Evolutionary conservation across 2,888 invertebrate species (phyloP), one percentile per base, ranked within the genome.

Genomic region (Stomorhina lunata): DNA sequence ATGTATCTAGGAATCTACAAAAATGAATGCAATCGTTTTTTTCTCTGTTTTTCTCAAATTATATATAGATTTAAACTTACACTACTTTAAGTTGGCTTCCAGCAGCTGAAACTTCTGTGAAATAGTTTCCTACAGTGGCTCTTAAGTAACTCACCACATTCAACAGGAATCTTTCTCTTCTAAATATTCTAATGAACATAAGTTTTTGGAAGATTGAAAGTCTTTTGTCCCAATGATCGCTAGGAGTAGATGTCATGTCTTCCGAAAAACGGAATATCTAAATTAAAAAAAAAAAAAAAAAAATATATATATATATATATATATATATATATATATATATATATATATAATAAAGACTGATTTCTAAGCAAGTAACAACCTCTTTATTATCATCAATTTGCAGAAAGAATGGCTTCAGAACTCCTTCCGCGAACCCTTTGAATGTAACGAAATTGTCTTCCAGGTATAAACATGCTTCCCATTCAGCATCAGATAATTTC

Each of bases 71-170:
- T n/a, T n/a, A 27, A 2, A 85, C 87, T 87, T 88, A 91, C 90
- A 91, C 89, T 15, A 88, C 84, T 83, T 88, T 86, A 4, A 91
- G 83, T 65, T 89, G 90, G 48, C 87, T 88, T 53, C 89, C 94
- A 32, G 95, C 93, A 29, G 95, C 93, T 0, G 96, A 96, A 82
- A 95, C 95, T 90, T 97, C 97, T 4, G 97, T 95, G 89, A 97
- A 98, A 63, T 93, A 92, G 66, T 93, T 91, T 0, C 98, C 97
- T 17, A 97, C 92, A 85, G 95, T 95, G 37, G 92, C 92, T 86
- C 94, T 93, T 1, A 98, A 96, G 90, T 95, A 98, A 84, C 95
- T 94, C 0, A 95, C 95, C 7, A 97, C 94, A 1, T 95, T 96
- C 87, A 96, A 95, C 27, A 96, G 94, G 20, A 98, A 92, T 90